phyloP scores from a whole-genome alignment of 2,113 vertebrate species.

The Dasypus novemcinctus region DNA sequence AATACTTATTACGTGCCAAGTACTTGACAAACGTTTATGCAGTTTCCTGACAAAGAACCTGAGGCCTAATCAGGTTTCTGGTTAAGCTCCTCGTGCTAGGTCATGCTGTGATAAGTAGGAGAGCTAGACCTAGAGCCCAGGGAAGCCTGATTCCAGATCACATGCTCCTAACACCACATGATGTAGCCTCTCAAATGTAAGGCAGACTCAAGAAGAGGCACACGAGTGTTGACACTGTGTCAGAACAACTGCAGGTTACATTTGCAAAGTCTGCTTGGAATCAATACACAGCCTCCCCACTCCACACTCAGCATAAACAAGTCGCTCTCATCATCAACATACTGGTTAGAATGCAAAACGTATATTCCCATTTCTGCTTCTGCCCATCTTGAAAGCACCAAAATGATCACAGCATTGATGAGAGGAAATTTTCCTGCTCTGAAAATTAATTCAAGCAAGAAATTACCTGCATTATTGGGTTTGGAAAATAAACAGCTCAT shows the following conservation, averaged over 20 bases:
- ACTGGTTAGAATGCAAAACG: not conserved
- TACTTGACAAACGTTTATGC: not conserved
- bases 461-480: constrained; percentile 61
- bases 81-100: not conserved
- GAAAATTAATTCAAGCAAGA: constrained; percentile 55
- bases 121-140: not conserved
- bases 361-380: not conserved
- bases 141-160: not conserved
- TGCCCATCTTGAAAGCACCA: not conserved
- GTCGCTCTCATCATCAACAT: not conserved
- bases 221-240: no score
- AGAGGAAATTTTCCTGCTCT: constrained; percentile 32
- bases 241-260: not conserved
- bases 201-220: not conserved
- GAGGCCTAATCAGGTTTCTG: not conserved
- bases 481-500: constrained; percentile 62
- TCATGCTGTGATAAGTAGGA: not conserved
- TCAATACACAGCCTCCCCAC: not conserved
- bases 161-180: not conserved
- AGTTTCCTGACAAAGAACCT: not conserved
- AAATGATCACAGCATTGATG: not conserved
- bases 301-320: not conserved
- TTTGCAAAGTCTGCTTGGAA: not conserved
- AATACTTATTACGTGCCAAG: not conserved
- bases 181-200: not conserved